Evolutionary conservation across 2,797 vertebrate species (phyloP).

Genomic region (Australoheros facetus): DNA sequence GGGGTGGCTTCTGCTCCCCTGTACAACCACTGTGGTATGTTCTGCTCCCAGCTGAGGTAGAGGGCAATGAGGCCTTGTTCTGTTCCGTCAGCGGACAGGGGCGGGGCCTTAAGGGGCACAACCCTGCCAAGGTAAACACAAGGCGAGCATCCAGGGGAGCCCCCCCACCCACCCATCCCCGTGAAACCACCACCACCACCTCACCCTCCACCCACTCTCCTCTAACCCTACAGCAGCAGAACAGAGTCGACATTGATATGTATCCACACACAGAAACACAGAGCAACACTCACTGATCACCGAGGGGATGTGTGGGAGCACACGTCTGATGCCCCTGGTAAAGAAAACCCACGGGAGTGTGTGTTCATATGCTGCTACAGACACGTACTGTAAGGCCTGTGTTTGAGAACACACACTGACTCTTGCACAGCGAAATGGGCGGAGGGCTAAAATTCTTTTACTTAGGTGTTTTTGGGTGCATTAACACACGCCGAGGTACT

Average conservation of each 20-base stretch:
- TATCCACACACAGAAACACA: constrained; percentile 51
- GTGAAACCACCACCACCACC: constrained; percentile 8
- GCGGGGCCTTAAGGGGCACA: constrained; percentile 46
- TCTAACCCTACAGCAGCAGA: constrained; percentile 55
- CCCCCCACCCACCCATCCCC: not conserved
- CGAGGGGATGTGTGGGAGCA: constrained; percentile 56
- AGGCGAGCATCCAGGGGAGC: constrained; percentile 65
- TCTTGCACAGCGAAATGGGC: constrained; percentile 39
- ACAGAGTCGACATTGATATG: constrained; percentile 78
- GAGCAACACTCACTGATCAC: constrained; percentile 54
- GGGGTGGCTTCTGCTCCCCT: constrained; percentile 64
- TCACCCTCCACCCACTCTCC: constrained; percentile 35
- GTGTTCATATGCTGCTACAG: constrained; percentile 14
- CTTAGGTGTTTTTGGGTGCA: constrained; percentile 26
- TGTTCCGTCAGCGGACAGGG: constrained; percentile 71
- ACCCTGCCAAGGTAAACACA: constrained; percentile 81
- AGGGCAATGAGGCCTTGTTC: constrained; percentile 75
- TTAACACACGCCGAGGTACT: not conserved
- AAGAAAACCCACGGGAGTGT: constrained; percentile 25
- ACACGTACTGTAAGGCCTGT: constrained; percentile 54
- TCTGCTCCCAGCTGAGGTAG: constrained; percentile 69
- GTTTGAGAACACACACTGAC: constrained; percentile 50
- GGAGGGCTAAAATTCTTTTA: constrained; percentile 14
- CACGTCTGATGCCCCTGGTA: constrained; percentile 47
- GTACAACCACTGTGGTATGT: constrained; percentile 71